Base-by-base conservation (phyloP, 2,797 vertebrate genomes). In the Epinephelus coioides region DNA sequence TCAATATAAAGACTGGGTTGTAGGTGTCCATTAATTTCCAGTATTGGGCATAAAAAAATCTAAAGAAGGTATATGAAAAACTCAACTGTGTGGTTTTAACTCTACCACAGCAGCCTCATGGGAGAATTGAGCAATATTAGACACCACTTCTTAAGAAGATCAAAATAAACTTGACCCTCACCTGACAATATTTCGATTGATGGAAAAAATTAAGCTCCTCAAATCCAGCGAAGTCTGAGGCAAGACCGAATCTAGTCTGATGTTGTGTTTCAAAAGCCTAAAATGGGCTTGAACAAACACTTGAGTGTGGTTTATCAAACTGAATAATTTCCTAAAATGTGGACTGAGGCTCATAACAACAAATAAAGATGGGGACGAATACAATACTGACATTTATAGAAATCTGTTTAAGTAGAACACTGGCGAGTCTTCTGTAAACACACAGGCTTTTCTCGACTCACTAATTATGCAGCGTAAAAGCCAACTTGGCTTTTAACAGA, bases 401-500 rank as follows among this genome's bases (percentile, higher is more conserved):
- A 54, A 69, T 1, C 27, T 63, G 25, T 17, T 27, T 25, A 55
- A 69, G 27, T 38, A 68, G 18, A 40, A 53, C 10, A 18, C 47
- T 47, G 65, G 5, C 15, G 69, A 59, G 25, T 43, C 18, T 19
- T 50, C 18, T 4, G 30, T 56, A 69, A 79, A 69, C 18, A 73
- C 50, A 65, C 6, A 19, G 23, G 40, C 12, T 19, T 47, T 65
- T 65, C 19, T 57, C 11, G 25, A 30, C 9, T 25, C 14, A 69
- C n/a, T 47, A 2, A 10, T 47, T 25, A 14, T 61, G 44, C 2
- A 25, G n/a, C n/a, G 12, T 19, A 30, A 56, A 27, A 64, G 60
- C 61, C 60, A 65, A 25, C 49, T 47, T 25, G 19, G 7, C 65
- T 62, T 76, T 70, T 63, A 62, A 55, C 40, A 38, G 17, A 69